phyloP scores from a whole-genome alignment of 2,888 invertebrate genomes.

The Acanthoscelides obtectus region DNA sequence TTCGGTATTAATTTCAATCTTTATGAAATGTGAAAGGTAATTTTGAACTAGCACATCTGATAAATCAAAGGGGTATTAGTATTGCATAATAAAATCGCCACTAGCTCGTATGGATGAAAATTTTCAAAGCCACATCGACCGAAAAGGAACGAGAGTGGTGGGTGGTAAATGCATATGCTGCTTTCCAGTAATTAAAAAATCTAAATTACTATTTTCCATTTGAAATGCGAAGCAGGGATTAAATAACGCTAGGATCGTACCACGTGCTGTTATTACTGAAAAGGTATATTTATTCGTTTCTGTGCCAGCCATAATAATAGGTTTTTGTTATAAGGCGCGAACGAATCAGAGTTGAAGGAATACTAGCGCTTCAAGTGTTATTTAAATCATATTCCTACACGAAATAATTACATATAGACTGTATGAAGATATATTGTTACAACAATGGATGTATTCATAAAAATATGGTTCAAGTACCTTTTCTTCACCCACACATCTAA shows the following conservation, averaged over 20 bases:
- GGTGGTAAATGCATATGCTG: background rate
- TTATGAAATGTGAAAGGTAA: background rate
- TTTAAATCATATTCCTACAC: background rate
- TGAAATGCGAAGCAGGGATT: background rate
- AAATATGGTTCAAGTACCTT: background rate
- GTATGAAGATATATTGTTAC: background rate
- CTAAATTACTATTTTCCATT: background rate
- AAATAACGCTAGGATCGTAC: background rate
- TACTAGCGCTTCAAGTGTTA: conserved; percentile 1
- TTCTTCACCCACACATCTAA: background rate
- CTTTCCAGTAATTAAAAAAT: background rate
- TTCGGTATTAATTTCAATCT: no score
- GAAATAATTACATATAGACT: background rate
- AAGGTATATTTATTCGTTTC: conserved; percentile 41
- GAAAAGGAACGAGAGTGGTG: background rate
- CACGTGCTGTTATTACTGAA: conserved; percentile 28
- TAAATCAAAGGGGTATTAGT: background rate
- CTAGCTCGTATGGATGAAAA: background rate
- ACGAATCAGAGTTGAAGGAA: conserved; percentile 13
- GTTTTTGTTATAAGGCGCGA: conserved; percentile 17
- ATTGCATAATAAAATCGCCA: background rate
- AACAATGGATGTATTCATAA: background rate
- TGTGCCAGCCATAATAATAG: conserved; percentile 40
- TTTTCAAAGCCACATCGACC: background rate
- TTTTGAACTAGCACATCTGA: background rate